Base-by-base conservation (phyloP, 2,888 invertebrate genomes). In the Eupelmus urozonus region DNA sequence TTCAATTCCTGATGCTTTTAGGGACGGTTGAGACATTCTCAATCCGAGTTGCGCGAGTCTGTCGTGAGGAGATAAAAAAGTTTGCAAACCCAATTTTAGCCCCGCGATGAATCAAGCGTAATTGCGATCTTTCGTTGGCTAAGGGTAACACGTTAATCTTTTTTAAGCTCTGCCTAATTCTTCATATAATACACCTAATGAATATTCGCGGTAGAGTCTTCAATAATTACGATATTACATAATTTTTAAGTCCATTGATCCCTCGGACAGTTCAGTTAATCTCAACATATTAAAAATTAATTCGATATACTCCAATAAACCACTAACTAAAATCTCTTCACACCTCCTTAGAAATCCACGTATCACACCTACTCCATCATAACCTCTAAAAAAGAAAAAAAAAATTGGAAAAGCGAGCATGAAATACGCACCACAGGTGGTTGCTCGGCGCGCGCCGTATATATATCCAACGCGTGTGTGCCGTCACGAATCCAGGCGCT, bases 391-490 rank as follows among this genome's bases (percentile, higher is more conserved):
- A 27, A 25, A 27, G 13, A 11, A 57, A 57, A 27, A 25, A 29
- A 57, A 57, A 29, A 2, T 16, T 27, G n/a, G 57, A 55, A 65
- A 57, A 45, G 49, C 57, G 16, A 18, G 34, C 45, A 51, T 57
- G 63, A 78, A 62, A 73, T 66, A 72, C 34, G 57, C 27, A 74
- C 74, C 18, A 78, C 78, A 78, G 74, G 78, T 78, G 78, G 78
- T 78, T 74, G 74, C 62, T 40, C 29, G 53, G 53, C 55, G 40
- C 40, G 55, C 72, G 63, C n/a, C 73, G 69, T 73, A 67, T 34
- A 45, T 42, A 67, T 53, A 74, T 74, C 63, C 63, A 60, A 53
- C 20, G 20, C 20, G 45, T 16, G 45, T 53, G 69, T 42, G 78
- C 51, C 73, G 65, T 67, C n/a, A n/a, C n/a, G n/a, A n/a, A n/a